Evolutionary conservation across 2,888 invertebrate species (phyloP), one percentile per base, ranked within the genome.

Genomic region (Colletes collaris): DNA sequence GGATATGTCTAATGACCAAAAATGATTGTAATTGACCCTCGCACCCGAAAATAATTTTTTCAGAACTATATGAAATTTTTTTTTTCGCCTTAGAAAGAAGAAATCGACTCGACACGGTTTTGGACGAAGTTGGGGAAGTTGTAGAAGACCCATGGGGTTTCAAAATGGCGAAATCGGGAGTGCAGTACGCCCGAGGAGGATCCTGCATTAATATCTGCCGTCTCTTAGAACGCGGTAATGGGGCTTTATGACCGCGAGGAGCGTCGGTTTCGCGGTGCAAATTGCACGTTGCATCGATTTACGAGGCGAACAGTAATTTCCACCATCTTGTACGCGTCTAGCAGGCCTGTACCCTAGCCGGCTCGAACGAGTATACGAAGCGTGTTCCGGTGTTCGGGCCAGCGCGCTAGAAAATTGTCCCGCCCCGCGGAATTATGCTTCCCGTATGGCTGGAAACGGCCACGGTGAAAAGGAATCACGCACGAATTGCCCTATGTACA

Each of bases 251-350:
- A 59, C 76, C 63, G 69, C 72, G 46, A 65, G 73, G 16, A 70
- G 67, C 60, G 67, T 40, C 76, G 27, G 75, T 74, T 68, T 83
- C 71, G 81, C 83, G 85, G 83, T 85, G 85, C 77, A 85, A 85
- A 85, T 85, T 79, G 78, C 85, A 74, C 71, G 79, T 81, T 74
- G 64, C 83, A 66, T 85, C 83, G 85, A 85, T 85, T 85, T 85
- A 85, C 79, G 83, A 83, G 83, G 85, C 85, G 85, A 79, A 78
- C 81, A 81, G 85, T 81, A 85, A 85, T 85, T 79, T 85, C 85
- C 85, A 84, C 58, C 79, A 56, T 78, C 78, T 78, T 81, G 60
- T 55, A 37, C 59, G 67, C 46, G 50, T 40, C 27, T 27, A 27
- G 27, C 27, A 27, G 27, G 27, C 27, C 2, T 27, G 27, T 80